These are phyloP conservation scores for Reinhardtius hippoglossoides DNA, from an alignment of 2,113 vertebrate species.

Conservation along the genomic window DNA sequence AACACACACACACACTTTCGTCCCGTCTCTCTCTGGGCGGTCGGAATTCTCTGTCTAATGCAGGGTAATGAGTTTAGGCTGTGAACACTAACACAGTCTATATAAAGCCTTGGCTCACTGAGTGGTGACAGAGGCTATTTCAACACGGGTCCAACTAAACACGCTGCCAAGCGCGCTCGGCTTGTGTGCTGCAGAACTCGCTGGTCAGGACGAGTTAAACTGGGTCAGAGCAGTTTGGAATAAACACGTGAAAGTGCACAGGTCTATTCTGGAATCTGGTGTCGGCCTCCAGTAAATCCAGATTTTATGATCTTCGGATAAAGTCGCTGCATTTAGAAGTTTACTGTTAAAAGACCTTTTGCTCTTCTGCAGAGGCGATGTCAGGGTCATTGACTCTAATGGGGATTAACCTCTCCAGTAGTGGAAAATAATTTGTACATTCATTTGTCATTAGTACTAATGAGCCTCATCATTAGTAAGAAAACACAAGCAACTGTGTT, in stretches of 20 bases:
- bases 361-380: no score
- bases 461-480: no score
- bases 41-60: slow-evolving; percentile 41
- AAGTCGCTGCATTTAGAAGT: background rate
- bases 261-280: background rate
- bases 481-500: no score
- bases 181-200: slow-evolving; percentile 16
- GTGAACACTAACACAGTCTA: slow-evolving; percentile 68
- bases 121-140: slow-evolving; percentile 51
- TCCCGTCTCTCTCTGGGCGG: slow-evolving; percentile 30
- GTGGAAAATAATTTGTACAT: no score
- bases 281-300: background rate
- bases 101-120: slow-evolving; percentile 57
- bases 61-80: slow-evolving; percentile 71
- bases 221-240: slow-evolving; percentile 23
- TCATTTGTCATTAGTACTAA: no score
- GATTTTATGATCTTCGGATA: background rate
- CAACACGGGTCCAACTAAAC: slow-evolving; percentile 28
- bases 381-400: no score
- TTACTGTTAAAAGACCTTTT: no score
- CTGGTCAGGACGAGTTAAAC: background rate
- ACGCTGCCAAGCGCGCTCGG: slow-evolving; percentile 36
- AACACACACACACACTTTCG: background rate
- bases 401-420: no score
- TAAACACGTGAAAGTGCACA: slow-evolving; percentile 1